phyloP scores from a whole-genome alignment of 2,797 vertebrate species.

The Bovichtus variegatus region DNA sequence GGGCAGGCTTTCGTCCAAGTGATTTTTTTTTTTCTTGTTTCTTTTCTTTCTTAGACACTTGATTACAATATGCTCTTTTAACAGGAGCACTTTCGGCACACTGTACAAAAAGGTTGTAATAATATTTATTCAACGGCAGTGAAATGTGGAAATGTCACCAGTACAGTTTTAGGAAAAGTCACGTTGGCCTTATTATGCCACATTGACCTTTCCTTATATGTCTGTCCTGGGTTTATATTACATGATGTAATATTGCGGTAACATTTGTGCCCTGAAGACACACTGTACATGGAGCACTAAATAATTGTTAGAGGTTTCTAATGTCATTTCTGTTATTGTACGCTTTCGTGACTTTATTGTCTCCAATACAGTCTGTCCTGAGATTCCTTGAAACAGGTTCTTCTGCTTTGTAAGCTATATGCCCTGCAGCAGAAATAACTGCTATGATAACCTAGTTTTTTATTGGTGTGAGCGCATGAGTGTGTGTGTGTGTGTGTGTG shows the following conservation, averaged over 20 bases:
- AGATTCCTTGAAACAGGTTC: conserved; percentile 51
- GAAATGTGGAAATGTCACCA: conserved; percentile 61
- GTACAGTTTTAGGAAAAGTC: conserved; percentile 46
- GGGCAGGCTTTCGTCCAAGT: conserved; percentile 61
- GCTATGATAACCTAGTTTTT: conserved; percentile 71
- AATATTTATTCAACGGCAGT: conserved; percentile 37
- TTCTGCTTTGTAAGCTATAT: conserved; percentile 65
- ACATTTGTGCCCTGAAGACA: conserved; percentile 32
- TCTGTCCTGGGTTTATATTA: conserved; percentile 47
- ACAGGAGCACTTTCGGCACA: conserved; percentile 27
- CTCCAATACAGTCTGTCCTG: conserved; percentile 43
- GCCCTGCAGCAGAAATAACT: conserved; percentile 64
- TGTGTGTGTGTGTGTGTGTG: conserved; percentile 25
- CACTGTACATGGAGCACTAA: neutral
- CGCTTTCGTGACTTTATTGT: neutral
- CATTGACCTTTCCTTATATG: conserved; percentile 61
- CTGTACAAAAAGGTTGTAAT: conserved; percentile 35
- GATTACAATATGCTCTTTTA: conserved; percentile 54
- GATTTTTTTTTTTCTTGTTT: conserved; percentile 18
- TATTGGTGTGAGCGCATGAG: conserved; percentile 29
- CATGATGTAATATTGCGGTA: conserved; percentile 23
- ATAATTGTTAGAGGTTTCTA: conserved; percentile 14
- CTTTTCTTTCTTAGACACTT: conserved; percentile 46
- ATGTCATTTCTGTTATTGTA: conserved; percentile 19
- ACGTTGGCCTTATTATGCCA: conserved; percentile 36